Evolutionary conservation across 2,797 vertebrate species (phyloP).

Genomic region (Sternotherus odoratus): DNA sequence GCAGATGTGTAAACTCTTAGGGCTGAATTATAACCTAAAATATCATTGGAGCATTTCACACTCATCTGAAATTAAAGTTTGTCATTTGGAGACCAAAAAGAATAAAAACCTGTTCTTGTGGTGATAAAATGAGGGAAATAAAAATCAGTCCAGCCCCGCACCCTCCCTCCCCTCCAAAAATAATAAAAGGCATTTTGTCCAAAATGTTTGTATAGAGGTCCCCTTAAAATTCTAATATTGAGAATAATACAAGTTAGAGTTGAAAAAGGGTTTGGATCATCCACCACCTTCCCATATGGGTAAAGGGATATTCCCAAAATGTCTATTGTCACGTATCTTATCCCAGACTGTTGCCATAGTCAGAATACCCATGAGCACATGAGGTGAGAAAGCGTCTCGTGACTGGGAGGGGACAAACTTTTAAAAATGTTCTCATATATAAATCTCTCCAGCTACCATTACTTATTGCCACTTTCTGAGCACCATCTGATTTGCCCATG

Average conservation of each 20-base stretch:
- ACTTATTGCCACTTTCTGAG: too few relatives aligned
- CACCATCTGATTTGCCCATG: fast-evolving
- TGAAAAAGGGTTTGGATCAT: not conserved
- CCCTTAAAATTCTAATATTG: not conserved
- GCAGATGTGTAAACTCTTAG: not conserved
- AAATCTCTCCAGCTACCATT: not conserved
- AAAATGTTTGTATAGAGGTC: not conserved
- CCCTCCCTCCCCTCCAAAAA: not conserved
- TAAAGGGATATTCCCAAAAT: not conserved
- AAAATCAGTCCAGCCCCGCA: not conserved
- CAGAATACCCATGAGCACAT: not conserved
- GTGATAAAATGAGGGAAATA: not conserved
- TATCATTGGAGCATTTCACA: not conserved
- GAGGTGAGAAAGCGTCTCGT: not conserved
- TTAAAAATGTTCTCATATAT: not conserved
- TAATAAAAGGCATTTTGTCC: not conserved
- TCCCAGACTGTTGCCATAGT: not conserved
- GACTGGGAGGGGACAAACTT: too few relatives aligned
- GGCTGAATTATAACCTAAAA: not conserved
- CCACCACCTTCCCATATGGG: not conserved
- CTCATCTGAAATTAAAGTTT: not conserved
- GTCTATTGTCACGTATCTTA: not conserved
- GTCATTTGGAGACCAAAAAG: not conserved
- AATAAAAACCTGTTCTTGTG: not conserved
- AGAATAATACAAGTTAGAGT: not conserved